These are phyloP conservation scores for Parnassius glacialis DNA, from an alignment of 2,888 invertebrate genomes.

Conservation along the genomic window DNA sequence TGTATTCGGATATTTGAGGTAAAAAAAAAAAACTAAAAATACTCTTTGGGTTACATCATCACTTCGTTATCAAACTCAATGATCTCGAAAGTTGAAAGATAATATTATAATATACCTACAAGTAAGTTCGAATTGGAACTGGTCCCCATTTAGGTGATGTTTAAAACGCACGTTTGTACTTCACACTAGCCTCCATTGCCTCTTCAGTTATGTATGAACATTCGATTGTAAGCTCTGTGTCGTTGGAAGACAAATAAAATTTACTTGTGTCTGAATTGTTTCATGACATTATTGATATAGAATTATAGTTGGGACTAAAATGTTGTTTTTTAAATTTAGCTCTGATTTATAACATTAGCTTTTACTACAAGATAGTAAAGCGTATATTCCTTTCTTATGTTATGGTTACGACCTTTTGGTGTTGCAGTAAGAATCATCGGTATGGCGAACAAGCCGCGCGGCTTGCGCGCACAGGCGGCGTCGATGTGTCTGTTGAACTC, in stretches of 20 bases:
- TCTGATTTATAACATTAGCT: constrained; percentile 32
- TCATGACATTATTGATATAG: constrained; percentile 50
- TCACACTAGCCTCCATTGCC: constrained; percentile 53
- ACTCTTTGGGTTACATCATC: constrained; percentile 34
- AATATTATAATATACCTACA: constrained; percentile 42
- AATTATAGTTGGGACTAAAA: constrained; percentile 47
- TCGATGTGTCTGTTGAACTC: constrained; percentile 73
- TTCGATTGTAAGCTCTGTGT: constrained; percentile 38
- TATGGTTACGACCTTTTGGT: constrained; percentile 45
- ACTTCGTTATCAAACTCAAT: constrained; percentile 62
- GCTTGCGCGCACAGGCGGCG: constrained; percentile 44
- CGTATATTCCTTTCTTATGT: constrained; percentile 30
- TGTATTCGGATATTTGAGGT: constrained; percentile 15
- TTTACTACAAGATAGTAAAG: constrained; percentile 39
- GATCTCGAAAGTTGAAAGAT: constrained; percentile 64
- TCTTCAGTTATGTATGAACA: constrained; percentile 27
- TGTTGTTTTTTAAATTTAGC: constrained; percentile 49
- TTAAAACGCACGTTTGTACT: constrained; percentile 71
- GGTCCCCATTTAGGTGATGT: constrained; percentile 72
- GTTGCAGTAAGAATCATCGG: constrained; percentile 46
- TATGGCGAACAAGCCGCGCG: constrained; percentile 61
- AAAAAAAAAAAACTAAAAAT: constrained; percentile 27
- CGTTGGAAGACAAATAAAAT: constrained; percentile 33
- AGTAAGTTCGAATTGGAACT: constrained; percentile 61
- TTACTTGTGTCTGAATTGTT: constrained; percentile 31